Evolutionary conservation across 2,888 invertebrate species (phyloP).

Genomic region (Theretra japonica): DNA sequence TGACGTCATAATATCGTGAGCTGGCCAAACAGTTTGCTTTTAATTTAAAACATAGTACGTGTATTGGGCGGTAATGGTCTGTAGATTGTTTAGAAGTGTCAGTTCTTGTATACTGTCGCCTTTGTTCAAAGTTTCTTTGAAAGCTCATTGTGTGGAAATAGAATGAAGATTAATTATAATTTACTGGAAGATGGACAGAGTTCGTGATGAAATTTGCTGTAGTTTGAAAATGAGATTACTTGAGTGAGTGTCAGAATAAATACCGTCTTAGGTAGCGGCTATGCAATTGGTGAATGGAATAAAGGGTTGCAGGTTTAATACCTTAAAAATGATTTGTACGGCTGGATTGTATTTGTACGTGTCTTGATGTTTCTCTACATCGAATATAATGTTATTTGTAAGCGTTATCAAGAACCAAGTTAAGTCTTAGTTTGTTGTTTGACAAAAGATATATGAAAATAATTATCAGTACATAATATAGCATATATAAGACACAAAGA

Average conservation of each 20-base stretch:
- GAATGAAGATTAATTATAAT: slow-evolving; percentile 16
- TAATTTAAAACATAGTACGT: slow-evolving; percentile 18
- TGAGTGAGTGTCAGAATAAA: background rate
- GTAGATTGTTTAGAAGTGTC: slow-evolving; percentile 17
- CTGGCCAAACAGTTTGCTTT: slow-evolving; percentile 20
- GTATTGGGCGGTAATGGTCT: slow-evolving; percentile 14
- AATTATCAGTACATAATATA: too few relatives aligned
- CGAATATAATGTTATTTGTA: too few relatives aligned
- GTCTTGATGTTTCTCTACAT: too few relatives aligned
- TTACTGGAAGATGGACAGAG: background rate
- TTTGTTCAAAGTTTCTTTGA: slow-evolving; percentile 1
- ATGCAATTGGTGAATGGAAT: too few relatives aligned
- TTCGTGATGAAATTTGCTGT: background rate
- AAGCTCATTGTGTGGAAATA: background rate
- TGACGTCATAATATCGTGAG: slow-evolving; percentile 10
- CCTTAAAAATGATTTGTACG: too few relatives aligned
- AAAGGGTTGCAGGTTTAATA: too few relatives aligned
- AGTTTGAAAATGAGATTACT: background rate
- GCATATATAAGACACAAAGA: too few relatives aligned
- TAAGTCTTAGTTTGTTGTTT: too few relatives aligned
- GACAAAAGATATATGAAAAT: too few relatives aligned
- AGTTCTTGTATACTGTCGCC: slow-evolving; percentile 2
- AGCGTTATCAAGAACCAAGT: too few relatives aligned
- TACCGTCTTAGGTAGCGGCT: too few relatives aligned
- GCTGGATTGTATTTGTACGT: too few relatives aligned